phyloP scores from a whole-genome alignment of 2,113 vertebrate genomes.

The Neolamprologus toae region DNA sequence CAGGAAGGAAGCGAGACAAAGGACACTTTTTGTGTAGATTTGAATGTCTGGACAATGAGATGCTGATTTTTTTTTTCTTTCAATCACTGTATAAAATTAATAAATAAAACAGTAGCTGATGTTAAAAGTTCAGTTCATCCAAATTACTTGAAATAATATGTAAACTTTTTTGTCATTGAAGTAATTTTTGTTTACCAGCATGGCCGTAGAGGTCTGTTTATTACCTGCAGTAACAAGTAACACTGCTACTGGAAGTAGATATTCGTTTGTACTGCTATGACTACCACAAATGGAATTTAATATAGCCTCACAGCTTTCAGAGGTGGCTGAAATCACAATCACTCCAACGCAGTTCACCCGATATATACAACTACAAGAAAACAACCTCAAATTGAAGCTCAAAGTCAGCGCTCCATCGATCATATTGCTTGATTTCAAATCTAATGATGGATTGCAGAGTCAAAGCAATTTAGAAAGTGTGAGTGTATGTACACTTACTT shows the following conservation, averaged over 20 bases:
- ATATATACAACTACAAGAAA: neutral
- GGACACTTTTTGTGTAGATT: neutral
- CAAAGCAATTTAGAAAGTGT: neutral
- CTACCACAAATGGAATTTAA: neutral
- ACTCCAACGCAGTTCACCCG: neutral
- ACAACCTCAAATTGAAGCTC: neutral
- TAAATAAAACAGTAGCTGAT: neutral
- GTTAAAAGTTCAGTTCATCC: neutral
- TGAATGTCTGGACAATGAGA: neutral
- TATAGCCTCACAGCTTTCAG: neutral
- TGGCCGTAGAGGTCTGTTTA: neutral
- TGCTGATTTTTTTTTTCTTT: neutral
- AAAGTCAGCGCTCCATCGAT: neutral
- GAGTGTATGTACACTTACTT: slow-evolving; percentile 78
- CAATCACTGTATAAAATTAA: neutral
- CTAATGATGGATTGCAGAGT: neutral
- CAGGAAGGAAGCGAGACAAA: neutral
- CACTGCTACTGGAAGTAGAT: neutral
- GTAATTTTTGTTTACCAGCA: neutral
- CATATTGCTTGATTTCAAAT: neutral
- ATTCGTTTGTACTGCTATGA: neutral
- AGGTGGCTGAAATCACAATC: neutral
- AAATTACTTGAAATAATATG: neutral
- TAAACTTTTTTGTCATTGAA: neutral
- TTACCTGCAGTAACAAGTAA: neutral